phyloP scores from a whole-genome alignment of 1,140 invertebrate genomes.

The Drosophila littoralis region DNA sequence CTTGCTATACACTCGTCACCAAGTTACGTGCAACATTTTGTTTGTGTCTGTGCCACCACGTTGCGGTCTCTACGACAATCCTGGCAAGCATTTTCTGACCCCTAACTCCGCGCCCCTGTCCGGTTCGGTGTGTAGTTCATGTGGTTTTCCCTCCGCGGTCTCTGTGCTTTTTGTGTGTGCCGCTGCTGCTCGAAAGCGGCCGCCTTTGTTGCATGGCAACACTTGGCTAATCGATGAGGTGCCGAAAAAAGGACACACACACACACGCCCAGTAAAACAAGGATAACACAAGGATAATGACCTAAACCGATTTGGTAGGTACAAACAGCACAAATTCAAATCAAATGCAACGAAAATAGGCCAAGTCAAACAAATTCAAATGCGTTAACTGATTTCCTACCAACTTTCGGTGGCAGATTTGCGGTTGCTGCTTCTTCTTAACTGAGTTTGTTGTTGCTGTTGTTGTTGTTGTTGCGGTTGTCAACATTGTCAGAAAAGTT shows the following conservation, averaged over 20 bases:
- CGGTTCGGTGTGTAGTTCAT: slow-evolving; percentile 36
- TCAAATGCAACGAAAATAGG: slow-evolving; percentile 30
- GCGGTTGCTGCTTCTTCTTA: slow-evolving; percentile 7
- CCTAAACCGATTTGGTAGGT: slow-evolving; percentile 70
- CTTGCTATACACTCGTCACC: slow-evolving; percentile 35
- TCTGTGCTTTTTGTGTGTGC: slow-evolving; percentile 66
- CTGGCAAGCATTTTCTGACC: slow-evolving; percentile 14
- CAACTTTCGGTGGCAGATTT: slow-evolving; percentile 29
- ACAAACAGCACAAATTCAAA: slow-evolving; percentile 4
- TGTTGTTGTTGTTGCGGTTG: slow-evolving; percentile 5
- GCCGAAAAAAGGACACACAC: slow-evolving; percentile 62
- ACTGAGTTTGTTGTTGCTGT: not conserved
- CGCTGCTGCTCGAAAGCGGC: slow-evolving; percentile 61
- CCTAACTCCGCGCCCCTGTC: not conserved
- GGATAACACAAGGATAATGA: slow-evolving; percentile 84
- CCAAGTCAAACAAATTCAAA: slow-evolving; percentile 17
- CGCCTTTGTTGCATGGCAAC: slow-evolving; percentile 73
- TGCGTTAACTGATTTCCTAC: slow-evolving; percentile 36
- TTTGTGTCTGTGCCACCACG: slow-evolving; percentile 37
- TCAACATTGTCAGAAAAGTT: slow-evolving; percentile 46
- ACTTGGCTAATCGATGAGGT: slow-evolving; percentile 81
- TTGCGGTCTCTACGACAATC: slow-evolving; percentile 32
- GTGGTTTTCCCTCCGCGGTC: slow-evolving; percentile 48
- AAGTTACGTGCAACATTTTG: slow-evolving; percentile 55
- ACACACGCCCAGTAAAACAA: slow-evolving; percentile 25